These are phyloP conservation scores for Pammene fasciana DNA, from an alignment of 2,888 invertebrate species.

Conservation along the genomic window DNA sequence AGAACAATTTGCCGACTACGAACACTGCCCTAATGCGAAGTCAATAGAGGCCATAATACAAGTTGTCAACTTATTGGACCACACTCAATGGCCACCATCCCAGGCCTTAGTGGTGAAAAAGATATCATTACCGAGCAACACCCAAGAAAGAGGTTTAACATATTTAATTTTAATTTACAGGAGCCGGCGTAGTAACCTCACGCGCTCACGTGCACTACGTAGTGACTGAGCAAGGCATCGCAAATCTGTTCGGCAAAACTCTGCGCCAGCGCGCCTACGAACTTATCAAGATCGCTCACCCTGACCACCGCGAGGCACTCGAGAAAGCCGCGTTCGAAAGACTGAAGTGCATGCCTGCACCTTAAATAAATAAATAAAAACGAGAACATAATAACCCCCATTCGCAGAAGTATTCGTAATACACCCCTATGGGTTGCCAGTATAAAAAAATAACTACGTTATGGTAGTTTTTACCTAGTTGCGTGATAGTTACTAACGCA, in stretches of 20 bases:
- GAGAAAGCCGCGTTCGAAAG: constrained; percentile 95
- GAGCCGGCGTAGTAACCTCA: constrained; percentile 96
- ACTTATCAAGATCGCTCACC: constrained; percentile 94
- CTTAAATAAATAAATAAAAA: constrained; percentile 61
- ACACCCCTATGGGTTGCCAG: constrained; percentile 44
- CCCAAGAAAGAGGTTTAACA: neutral
- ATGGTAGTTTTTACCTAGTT: constrained; percentile 41
- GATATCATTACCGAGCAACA: no score
- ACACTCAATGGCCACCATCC: no score
- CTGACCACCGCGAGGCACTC: constrained; percentile 90
- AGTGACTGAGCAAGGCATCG: constrained; percentile 96
- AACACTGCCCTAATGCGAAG: no score
- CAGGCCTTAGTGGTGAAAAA: no score
- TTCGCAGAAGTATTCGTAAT: constrained; percentile 19
- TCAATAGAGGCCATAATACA: no score
- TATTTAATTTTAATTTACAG: constrained; percentile 66
- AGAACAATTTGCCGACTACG: no score
- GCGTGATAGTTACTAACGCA: constrained; percentile 20
- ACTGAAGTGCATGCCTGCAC: constrained; percentile 89
- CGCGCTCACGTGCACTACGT: constrained; percentile 96
- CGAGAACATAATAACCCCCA: constrained; percentile 19
- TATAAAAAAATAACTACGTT: constrained; percentile 36
- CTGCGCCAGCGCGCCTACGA: constrained; percentile 95
- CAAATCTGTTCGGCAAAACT: constrained; percentile 94
- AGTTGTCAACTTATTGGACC: no score